A percentile compares a stretch with the other conserved stretches of the same genome.
Evolutionary conservation across 2,797 vertebrate species (phyloP).

Genomic region (Karalla daura): DNA sequence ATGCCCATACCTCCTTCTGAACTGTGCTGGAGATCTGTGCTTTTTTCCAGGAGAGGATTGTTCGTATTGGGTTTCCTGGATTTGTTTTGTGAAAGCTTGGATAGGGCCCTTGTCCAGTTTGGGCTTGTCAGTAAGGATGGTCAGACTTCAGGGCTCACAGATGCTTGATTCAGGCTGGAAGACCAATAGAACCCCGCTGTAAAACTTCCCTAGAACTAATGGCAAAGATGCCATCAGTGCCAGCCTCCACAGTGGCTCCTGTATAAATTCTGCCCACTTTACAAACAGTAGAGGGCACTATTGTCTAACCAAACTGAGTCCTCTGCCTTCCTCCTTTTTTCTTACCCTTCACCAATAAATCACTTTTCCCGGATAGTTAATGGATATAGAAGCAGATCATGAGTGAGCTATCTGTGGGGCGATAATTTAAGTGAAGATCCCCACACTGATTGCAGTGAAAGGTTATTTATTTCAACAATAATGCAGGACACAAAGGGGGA

Average conservation of each 20-base stretch:
- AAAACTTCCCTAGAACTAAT: constrained; percentile 35
- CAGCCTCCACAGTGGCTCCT: constrained; percentile 4
- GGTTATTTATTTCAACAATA: constrained; percentile 90
- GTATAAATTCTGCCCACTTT: background rate
- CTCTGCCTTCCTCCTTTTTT: constrained; percentile 55
- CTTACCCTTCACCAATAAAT: constrained; percentile 85
- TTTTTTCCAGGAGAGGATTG: constrained; percentile 5
- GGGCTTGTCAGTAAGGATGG: background rate
- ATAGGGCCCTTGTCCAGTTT: fast-evolving
- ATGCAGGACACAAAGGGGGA: constrained; percentile 84
- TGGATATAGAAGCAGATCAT: constrained; percentile 88
- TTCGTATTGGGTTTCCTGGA: background rate
- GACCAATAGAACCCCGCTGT: background rate
- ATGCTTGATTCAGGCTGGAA: background rate
- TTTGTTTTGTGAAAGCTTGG: background rate
- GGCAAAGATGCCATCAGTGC: constrained; percentile 26
- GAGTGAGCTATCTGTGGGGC: constrained; percentile 87
- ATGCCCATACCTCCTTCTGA: constrained; percentile 15
- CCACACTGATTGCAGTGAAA: constrained; percentile 87
- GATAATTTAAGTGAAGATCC: constrained; percentile 90
- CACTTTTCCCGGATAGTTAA: constrained; percentile 86
- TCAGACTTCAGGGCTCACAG: background rate
- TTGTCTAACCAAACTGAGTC: constrained; percentile 78
- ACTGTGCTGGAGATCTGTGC: background rate
- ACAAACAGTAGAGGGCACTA: constrained; percentile 86